Evolutionary conservation across 2,797 vertebrate species (phyloP).

Genomic region (Hyperoplus lanceolatus): DNA sequence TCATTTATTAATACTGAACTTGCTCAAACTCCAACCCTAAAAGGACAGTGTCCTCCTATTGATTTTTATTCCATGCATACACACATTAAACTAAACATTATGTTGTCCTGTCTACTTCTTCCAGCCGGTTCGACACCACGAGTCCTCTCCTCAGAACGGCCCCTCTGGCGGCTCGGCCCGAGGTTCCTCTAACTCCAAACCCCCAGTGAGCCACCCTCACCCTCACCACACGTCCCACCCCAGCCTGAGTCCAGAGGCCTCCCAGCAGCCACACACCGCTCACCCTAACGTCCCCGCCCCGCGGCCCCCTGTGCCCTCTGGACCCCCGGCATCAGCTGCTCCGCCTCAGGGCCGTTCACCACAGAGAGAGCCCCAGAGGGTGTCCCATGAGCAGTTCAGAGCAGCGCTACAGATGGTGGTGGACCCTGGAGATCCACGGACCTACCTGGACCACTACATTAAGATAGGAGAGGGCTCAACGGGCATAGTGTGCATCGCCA

Average conservation of each 20-base stretch:
- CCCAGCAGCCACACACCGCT: conserved; percentile 73
- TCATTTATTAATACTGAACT: not conserved
- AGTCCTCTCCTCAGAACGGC: conserved; percentile 85
- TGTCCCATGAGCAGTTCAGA: conserved; percentile 98
- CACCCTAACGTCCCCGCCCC: conserved; percentile 78
- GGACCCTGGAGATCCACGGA: conserved; percentile 93
- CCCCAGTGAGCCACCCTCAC: conserved; percentile 69
- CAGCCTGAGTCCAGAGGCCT: conserved; percentile 74
- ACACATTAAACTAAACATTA: not conserved
- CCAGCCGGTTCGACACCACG: conserved; percentile 79
- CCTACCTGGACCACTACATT: conserved; percentile 96
- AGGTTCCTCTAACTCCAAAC: conserved; percentile 69
- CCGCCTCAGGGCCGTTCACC: conserved; percentile 86
- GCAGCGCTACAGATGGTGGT: conserved; percentile 96
- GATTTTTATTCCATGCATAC: fast-evolving
- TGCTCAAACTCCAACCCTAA: too few species aligned
- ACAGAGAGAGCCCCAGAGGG: conserved; percentile 92
- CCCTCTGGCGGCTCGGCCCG: conserved; percentile 69
- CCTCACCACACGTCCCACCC: conserved; percentile 85
- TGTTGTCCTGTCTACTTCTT: not conserved
- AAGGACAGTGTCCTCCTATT: not conserved
- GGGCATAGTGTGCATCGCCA: conserved; percentile 95
- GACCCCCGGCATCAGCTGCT: conserved; percentile 21
- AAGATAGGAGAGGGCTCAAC: conserved; percentile 98
- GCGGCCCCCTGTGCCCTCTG: conserved; percentile 54